These are phyloP conservation scores for Drosophila cracens DNA, from an alignment of 2,888 invertebrate species.

Conservation along the genomic window DNA sequence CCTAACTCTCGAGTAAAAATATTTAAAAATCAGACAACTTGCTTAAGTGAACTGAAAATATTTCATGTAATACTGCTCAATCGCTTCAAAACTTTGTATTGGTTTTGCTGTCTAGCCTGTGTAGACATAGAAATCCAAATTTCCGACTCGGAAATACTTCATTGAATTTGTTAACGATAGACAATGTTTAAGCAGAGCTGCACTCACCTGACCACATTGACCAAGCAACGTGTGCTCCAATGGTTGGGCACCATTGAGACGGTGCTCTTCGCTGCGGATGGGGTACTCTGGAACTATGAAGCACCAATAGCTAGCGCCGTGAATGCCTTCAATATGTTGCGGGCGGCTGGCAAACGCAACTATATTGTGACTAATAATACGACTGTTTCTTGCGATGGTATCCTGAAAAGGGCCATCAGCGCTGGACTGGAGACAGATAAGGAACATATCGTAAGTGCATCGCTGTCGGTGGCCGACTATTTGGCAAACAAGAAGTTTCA, in stretches of 20 bases:
- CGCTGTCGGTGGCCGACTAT: slow-evolving; percentile 42
- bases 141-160: background rate
- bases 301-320: slow-evolving; percentile 38
- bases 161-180: background rate
- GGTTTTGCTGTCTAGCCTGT: background rate
- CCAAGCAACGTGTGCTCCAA: slow-evolving; percentile 49
- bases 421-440: slow-evolving; percentile 36
- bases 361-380: slow-evolving; percentile 57
- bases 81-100: background rate
- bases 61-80: background rate
- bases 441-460: slow-evolving; percentile 31
- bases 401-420: slow-evolving; percentile 41
- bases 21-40: background rate
- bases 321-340: slow-evolving; percentile 52
- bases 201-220: slow-evolving; percentile 47
- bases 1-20: background rate
- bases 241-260: slow-evolving; percentile 59
- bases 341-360: slow-evolving; percentile 29
- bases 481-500: slow-evolving; percentile 50
- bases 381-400: background rate
- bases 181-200: slow-evolving; percentile 55
- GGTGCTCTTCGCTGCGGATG: slow-evolving; percentile 64
- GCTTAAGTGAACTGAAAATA: background rate
- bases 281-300: slow-evolving; percentile 61
- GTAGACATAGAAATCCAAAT: slow-evolving; percentile 3